Base-by-base conservation (phyloP, 2,113 vertebrate genomes). In the Leucosticte australis region DNA sequence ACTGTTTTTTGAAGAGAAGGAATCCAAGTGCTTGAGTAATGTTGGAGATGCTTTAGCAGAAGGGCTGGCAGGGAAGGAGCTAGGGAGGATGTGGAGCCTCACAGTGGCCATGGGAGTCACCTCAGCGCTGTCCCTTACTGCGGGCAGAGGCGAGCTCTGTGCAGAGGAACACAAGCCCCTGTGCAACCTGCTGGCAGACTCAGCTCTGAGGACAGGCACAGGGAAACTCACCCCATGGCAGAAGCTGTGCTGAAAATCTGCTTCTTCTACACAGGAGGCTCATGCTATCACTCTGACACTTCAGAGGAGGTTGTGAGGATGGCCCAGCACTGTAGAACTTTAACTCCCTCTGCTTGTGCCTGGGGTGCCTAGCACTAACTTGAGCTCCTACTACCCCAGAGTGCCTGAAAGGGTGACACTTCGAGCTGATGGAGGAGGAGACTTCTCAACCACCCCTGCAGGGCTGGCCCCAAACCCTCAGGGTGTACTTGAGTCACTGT, bases 21-120 rank as follows among this genome's bases (percentile, higher is more conserved):
- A 94, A 97, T 92, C 53, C 92, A 96, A 91, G 95, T 83, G 71
- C 69, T 91, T 83, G 90, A 90, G 92, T 93, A 95, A 96, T 70
- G 85, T 44, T 92, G 57, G 85, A 55, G 67, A 41, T 44, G 41
- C 35, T 85, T 62, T 30, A 90, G 83, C 4, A 17, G 59, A 63
- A 22, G 33, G 46, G 31, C 69, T 82, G 55, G n/a, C 3, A 13
- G 39, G 27, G 52, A 94, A 60, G 9, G 74, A 93, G 79, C 11
- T 2, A 8, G 53, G 82, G 63, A 85, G 22, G 55, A 65, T 20
- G 22, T 0, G 0, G 4, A 59, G 52, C 23, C 60, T 49, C 0
- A 0, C 23, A 3, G 0, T 1, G 0, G 15, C 15, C 2, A 0
- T 12, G 13, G 55, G 11, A 53, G 44, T 41, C 10, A 62, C 2